A percentile compares a stretch with the other conserved stretches of the same genome.
These are phyloP conservation scores for Cryptotermes secundus DNA, from an alignment of 1,140 invertebrate species.

Conservation along the genomic window DNA sequence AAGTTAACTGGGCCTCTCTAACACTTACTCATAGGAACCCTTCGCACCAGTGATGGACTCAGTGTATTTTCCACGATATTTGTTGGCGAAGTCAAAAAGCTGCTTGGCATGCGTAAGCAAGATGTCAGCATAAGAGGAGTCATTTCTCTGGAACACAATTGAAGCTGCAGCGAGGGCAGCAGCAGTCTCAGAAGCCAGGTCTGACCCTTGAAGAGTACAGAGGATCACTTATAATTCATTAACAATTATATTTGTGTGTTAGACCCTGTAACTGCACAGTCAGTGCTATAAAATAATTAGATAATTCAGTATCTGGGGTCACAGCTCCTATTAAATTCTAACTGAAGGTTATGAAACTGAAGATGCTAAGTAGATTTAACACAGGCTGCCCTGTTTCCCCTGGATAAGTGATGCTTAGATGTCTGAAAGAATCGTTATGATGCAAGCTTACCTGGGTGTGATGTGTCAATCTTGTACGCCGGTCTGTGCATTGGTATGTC, in stretches of 20 bases:
- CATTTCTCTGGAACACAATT: conserved; percentile 52
- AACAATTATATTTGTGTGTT: too few relatives aligned
- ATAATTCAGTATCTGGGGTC: too few relatives aligned
- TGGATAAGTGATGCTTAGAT: too few relatives aligned
- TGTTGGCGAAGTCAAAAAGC: conserved; percentile 60
- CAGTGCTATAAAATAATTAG: too few relatives aligned
- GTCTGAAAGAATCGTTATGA: too few relatives aligned
- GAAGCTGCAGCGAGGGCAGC: conserved; percentile 61
- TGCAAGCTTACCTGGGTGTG: not conserved
- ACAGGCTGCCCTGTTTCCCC: too few relatives aligned
- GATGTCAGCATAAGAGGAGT: conserved; percentile 52
- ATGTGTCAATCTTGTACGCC: not conserved
- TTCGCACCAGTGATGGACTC: conserved; percentile 43
- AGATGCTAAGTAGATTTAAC: too few relatives aligned
- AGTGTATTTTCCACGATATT: conserved; percentile 48
- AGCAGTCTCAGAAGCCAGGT: conserved; percentile 63
- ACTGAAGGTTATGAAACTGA: too few relatives aligned
- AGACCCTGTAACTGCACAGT: too few relatives aligned
- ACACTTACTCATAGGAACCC: conserved; percentile 45
- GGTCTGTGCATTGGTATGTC: conserved; percentile 54
- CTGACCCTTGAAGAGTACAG: conserved; percentile 47
- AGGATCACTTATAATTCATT: too few relatives aligned
- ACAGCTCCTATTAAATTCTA: too few relatives aligned
- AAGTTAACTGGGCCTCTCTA: not conserved
- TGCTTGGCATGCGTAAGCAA: conserved; percentile 56